Conservation (phyloP, 2,113 vertebrate species). For the Stegostoma tigrinum region DNA sequence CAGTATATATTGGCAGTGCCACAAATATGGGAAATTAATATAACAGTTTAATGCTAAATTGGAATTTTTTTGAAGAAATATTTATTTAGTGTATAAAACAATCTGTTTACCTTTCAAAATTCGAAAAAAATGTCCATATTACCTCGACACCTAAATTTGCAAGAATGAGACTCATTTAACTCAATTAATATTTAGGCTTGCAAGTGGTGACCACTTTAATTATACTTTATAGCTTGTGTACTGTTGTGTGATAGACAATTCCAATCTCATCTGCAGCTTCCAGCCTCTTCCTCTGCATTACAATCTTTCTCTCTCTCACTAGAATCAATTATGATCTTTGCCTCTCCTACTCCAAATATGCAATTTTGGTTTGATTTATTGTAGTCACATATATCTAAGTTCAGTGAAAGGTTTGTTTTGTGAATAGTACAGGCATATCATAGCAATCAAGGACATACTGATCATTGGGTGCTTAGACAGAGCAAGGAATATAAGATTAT, state of each 20-base stretch:
- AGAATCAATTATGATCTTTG: background rate
- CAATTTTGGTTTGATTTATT: background rate
- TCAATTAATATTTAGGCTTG: background rate
- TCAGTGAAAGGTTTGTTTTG: too few species aligned
- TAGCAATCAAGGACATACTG: too few species aligned
- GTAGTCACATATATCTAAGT: too few species aligned
- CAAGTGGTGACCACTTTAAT: background rate
- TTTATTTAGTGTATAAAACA: background rate
- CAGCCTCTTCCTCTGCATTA: background rate
- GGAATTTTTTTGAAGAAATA: background rate
- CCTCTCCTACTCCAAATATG: background rate
- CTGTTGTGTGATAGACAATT: background rate
- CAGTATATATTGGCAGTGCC: background rate
- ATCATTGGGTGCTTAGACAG: too few species aligned
- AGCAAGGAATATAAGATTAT: too few species aligned
- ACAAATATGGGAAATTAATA: background rate
- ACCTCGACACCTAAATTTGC: background rate
- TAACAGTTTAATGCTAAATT: background rate
- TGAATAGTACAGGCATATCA: too few species aligned
- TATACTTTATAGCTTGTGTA: background rate
- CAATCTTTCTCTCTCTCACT: background rate
- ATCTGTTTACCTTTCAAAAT: conserved; percentile 1
- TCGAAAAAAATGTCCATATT: background rate
- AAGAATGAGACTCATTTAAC: background rate
- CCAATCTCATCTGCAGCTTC: background rate